Evolutionary conservation across 2,797 vertebrate species (phyloP).

Genomic region (Poliocrania exsul): DNA sequence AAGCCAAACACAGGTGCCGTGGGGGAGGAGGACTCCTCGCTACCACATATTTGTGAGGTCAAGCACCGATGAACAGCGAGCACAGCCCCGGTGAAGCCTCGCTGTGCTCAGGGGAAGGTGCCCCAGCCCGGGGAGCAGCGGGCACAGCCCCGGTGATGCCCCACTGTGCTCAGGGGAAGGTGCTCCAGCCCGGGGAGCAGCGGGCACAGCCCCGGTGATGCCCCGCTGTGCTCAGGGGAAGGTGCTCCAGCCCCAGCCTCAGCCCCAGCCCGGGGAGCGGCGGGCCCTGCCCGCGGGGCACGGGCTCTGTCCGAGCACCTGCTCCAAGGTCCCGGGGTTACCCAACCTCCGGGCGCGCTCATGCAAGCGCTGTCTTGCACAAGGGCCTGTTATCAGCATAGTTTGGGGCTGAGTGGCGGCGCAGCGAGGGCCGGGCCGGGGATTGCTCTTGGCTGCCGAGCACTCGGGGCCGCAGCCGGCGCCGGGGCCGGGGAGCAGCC

Average conservation of each 20-base stretch:
- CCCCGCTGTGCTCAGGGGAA: too few species aligned
- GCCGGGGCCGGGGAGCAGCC: not conserved
- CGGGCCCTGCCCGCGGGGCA: not conserved
- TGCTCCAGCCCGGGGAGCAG: not conserved
- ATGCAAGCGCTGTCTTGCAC: conserved; percentile 46
- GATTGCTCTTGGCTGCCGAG: not conserved
- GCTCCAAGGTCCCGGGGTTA: conserved; percentile 20
- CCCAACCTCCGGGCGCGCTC: conserved; percentile 40
- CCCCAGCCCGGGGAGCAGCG: not conserved
- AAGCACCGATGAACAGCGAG: accelerated
- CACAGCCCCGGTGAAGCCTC: accelerated
- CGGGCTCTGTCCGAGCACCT: conserved; percentile 22
- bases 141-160: accelerated
- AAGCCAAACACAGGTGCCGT: accelerated
- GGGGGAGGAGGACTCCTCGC: not conserved
- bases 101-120: too few species aligned
- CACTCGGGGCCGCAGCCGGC: not conserved
- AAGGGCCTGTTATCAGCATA: conserved; percentile 39
- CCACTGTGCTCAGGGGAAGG: too few species aligned
- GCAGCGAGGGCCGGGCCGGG: not conserved
- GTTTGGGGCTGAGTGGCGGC: conserved; percentile 36
- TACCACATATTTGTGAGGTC: accelerated
- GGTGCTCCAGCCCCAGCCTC: too few species aligned
- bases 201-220: accelerated
- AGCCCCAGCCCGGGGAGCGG: not conserved